These are phyloP conservation scores for Planococcus citri DNA, from an alignment of 1,140 invertebrate species.

Conservation along the genomic window DNA sequence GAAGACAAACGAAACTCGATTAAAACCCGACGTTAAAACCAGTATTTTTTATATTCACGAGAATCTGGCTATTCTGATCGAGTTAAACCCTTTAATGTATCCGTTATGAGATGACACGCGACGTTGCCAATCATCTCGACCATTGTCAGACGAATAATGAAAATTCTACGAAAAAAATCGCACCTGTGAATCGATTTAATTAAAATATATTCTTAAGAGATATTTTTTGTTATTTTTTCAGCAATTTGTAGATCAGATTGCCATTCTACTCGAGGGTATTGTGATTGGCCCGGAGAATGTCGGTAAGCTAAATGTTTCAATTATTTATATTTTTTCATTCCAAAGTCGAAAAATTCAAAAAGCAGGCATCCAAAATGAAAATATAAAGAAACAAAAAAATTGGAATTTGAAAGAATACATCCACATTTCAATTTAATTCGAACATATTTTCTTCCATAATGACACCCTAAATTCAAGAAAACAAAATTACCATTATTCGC, in stretches of 20 bases:
- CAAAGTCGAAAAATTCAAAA: not conserved
- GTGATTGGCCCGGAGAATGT: conserved; percentile 65
- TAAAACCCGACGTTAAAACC: not conserved
- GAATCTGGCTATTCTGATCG: not conserved
- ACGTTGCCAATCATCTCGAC: not conserved
- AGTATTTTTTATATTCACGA: not conserved
- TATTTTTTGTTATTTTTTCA: conserved; percentile 32
- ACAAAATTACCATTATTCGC: too few species aligned
- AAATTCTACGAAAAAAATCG: too few species aligned
- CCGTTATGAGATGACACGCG: not conserved
- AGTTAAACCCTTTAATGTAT: not conserved
- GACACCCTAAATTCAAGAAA: too few species aligned
- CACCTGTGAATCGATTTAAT: too few species aligned
- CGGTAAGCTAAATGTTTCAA: too few species aligned
- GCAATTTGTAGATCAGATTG: conserved; percentile 66
- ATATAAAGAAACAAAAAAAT: too few species aligned
- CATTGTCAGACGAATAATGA: too few species aligned
- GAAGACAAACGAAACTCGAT: not conserved
- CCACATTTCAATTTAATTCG: too few species aligned
- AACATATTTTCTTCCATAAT: too few species aligned
- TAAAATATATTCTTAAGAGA: too few species aligned
- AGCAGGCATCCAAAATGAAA: conserved; percentile 18
- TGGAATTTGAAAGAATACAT: too few species aligned
- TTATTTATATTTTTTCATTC: not conserved
- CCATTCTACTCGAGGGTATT: conserved; percentile 66